A percentile compares a stretch with the other conserved stretches of the same genome.
These are phyloP conservation scores for Spea multiplicata DNA, from an alignment of 2,113 vertebrate genomes.

Conservation along the genomic window DNA sequence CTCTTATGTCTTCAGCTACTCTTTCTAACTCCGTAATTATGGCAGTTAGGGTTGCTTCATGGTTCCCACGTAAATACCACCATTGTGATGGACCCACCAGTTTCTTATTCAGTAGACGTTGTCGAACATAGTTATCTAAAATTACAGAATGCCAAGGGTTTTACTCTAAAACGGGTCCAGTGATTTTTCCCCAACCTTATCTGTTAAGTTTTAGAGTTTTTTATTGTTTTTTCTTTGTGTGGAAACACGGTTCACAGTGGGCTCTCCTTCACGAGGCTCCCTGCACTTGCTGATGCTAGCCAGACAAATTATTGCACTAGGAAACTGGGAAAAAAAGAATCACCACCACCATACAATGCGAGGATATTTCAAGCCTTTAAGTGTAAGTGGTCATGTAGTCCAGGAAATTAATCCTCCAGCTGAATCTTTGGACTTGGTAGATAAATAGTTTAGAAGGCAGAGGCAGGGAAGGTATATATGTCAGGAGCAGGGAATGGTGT, in stretches of 20 bases:
- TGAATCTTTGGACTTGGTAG: slow-evolving; percentile 19
- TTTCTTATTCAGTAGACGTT: no score
- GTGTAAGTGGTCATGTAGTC: slow-evolving; percentile 26
- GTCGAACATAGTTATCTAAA: no score
- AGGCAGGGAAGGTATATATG: no score
- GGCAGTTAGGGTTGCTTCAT: no score
- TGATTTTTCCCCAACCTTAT: background rate
- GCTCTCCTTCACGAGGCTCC: background rate
- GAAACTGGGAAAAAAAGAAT: background rate
- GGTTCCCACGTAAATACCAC: no score
- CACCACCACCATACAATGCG: slow-evolving; percentile 19
- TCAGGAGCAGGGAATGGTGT: no score
- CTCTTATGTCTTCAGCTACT: no score
- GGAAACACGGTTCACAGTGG: background rate
- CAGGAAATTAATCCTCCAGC: slow-evolving; percentile 10
- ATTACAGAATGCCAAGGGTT: no score
- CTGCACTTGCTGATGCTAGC: background rate
- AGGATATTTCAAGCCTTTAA: slow-evolving; percentile 23
- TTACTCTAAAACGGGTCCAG: no score
- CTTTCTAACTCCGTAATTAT: no score
- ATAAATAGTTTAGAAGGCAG: no score
- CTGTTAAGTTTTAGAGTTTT: slow-evolving; percentile 2
- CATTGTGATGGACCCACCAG: no score
- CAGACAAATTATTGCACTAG: slow-evolving; percentile 21
- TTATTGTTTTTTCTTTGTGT: slow-evolving; percentile 10